These are phyloP conservation scores for Siphlonurus alternatus DNA, from an alignment of 2,888 invertebrate species.

Conservation along the genomic window DNA sequence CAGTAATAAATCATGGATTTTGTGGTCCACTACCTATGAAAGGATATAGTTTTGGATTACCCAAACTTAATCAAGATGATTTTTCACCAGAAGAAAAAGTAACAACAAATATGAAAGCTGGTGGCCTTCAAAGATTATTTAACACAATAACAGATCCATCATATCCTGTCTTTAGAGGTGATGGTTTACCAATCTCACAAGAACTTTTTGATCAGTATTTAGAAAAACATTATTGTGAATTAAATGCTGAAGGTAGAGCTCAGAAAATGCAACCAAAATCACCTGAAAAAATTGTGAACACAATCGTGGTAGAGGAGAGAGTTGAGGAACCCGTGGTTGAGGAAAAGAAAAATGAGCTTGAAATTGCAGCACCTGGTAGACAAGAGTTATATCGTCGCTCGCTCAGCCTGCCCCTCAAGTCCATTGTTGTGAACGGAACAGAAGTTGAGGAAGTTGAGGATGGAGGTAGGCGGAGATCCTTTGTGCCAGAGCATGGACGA, in stretches of 20 bases:
- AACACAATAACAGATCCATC: constrained; percentile 63
- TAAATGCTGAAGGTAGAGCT: constrained; percentile 18
- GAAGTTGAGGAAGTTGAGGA: constrained; percentile 18
- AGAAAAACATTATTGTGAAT: constrained; percentile 42
- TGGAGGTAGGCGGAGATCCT: constrained; percentile 19
- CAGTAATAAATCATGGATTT: not conserved
- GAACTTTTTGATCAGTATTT: constrained; percentile 52
- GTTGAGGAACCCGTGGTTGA: constrained; percentile 16
- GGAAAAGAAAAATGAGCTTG: constrained; percentile 7
- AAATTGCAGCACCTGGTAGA: not conserved
- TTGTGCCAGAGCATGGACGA: constrained; percentile 6
- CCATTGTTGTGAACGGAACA: constrained; percentile 26
- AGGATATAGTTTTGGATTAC: constrained; percentile 31
- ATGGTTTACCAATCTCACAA: constrained; percentile 56
- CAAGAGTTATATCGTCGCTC: constrained; percentile 28
- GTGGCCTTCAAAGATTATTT: constrained; percentile 26
- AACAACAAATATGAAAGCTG: constrained; percentile 6
- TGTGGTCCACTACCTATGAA: constrained; percentile 30
- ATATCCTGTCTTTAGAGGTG: constrained; percentile 56
- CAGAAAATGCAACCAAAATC: not conserved
- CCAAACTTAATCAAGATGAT: constrained; percentile 15
- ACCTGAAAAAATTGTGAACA: not conserved
- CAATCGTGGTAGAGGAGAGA: constrained; percentile 14
- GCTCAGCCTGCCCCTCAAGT: constrained; percentile 54
- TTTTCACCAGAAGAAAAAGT: constrained; percentile 15